Evolutionary conservation across 2,797 vertebrate species (phyloP).

Genomic region (Eremophila alpestris): DNA sequence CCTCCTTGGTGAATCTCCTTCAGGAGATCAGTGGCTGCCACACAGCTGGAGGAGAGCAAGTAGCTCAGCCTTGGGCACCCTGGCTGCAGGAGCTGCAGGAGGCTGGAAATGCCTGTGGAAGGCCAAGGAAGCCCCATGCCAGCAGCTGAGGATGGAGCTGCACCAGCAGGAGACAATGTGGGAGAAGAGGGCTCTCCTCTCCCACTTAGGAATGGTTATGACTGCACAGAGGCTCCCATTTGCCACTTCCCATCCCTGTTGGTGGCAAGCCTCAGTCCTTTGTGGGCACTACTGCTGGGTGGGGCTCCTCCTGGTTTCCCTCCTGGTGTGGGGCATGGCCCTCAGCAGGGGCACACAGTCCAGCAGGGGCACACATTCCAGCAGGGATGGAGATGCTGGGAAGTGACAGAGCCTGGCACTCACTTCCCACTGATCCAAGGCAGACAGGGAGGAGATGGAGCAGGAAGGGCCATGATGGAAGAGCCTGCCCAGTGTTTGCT

Average conservation of each 20-base stretch:
- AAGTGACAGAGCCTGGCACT: neutral
- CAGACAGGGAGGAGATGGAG: neutral
- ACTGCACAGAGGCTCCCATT: neutral
- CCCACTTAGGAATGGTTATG: neutral
- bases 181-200: neutral
- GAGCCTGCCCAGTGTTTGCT: neutral
- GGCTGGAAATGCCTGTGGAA: neutral
- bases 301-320: neutral
- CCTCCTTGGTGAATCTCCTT: neutral
- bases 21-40: neutral
- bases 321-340: neutral
- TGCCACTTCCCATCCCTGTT: neutral
- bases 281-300: fast-evolving
- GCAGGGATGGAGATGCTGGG: neutral
- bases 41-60: neutral
- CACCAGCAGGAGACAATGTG: neutral
- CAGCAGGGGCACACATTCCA: no score
- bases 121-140: neutral
- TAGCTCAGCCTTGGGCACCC: neutral
- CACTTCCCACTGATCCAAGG: fast-evolving
- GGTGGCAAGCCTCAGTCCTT: neutral
- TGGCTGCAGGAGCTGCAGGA: neutral
- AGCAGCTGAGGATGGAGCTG: neutral
- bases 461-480: neutral
- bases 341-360: fast-evolving